Evolutionary conservation across 1,140 invertebrate species (phyloP), one percentile per base, ranked within the genome.

Genomic region (Oncopodura yosiiana): DNA sequence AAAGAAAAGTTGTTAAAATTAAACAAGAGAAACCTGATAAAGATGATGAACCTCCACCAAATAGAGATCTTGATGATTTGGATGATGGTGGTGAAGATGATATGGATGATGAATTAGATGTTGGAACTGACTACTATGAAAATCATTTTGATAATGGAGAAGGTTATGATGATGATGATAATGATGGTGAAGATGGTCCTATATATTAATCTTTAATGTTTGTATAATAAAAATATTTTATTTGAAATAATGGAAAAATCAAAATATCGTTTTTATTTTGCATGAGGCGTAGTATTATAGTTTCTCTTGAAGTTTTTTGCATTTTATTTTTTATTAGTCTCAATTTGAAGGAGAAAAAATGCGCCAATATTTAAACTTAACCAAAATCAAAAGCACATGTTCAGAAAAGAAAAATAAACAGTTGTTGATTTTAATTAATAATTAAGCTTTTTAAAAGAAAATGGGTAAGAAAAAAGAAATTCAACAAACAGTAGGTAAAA

Each of bases 61-160:
- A 53, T 34, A 6, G n/a, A 5, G 50, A 63, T 32, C 14, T 39
- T 2, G 34, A 45, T 30, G 44, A 56, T 14, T 53, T 52, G 8
- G 42, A 53, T n/a, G 60, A 58, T 18, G 53, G 65, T 26, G 53
- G 60, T 14, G 53, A 52, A 11, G 60, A 61, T 1, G 59, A 63
- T 6, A 23, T 58, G 2, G 59, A 61, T 29, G 58, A 61, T 42
- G 61, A 58, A 53, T 24, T 63, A 50, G 58, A 59, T 27, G 56
- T 49, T n/a, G 63, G 59, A 11, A 62, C 48, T 36, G 61, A 56
- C 42, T 57, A 63, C 29, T 27, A 44, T 36, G 34, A 26, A 4
- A 41, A 21, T 49, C 53, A 60, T 43, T 62, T 62, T 49, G 62
- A 64, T 34, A 64, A 64, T 21, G 62, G 59, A n/a, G 59, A 62